Percentiles rank a stretch among this genome's conserved stretches.
phyloP scores from a whole-genome alignment of 2,888 invertebrate genomes.

The Tetropium fuscum region DNA sequence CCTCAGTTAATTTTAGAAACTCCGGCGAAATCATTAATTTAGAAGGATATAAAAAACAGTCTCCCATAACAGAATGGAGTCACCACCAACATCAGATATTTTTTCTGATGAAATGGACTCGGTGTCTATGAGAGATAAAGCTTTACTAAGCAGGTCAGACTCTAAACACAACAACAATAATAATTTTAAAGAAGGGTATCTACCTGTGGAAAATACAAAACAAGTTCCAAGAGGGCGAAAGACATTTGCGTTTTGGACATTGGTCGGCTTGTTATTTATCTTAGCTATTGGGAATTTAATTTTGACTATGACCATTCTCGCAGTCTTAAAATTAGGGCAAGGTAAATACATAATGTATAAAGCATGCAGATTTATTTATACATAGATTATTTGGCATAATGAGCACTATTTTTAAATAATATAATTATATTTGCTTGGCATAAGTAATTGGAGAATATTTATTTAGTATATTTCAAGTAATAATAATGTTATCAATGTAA shows the following conservation, averaged over 20 bases:
- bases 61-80: conserved; percentile 34
- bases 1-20: background rate
- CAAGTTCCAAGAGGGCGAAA: conserved; percentile 68
- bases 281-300: conserved; percentile 84
- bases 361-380: no score
- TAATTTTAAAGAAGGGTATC: conserved; percentile 61
- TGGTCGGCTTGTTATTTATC: conserved; percentile 77
- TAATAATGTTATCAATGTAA: no score
- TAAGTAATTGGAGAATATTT: no score
- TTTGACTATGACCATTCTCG: conserved; percentile 83
- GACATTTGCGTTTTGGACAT: conserved; percentile 84
- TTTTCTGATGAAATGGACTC: conserved; percentile 61
- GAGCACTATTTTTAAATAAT: no score
- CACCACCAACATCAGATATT: conserved; percentile 60
- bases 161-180: conserved; percentile 54
- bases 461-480: no score
- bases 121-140: conserved; percentile 57
- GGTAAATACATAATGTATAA: conserved; percentile 65
- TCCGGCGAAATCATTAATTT: no score
- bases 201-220: conserved; percentile 60
- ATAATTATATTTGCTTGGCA: no score
- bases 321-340: conserved; percentile 82
- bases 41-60: no score
- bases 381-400: no score
- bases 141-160: conserved; percentile 55